Base-by-base conservation (phyloP, 37 sponge, comb jelly and placozoan species). In the Spongia lamella region DNA sequence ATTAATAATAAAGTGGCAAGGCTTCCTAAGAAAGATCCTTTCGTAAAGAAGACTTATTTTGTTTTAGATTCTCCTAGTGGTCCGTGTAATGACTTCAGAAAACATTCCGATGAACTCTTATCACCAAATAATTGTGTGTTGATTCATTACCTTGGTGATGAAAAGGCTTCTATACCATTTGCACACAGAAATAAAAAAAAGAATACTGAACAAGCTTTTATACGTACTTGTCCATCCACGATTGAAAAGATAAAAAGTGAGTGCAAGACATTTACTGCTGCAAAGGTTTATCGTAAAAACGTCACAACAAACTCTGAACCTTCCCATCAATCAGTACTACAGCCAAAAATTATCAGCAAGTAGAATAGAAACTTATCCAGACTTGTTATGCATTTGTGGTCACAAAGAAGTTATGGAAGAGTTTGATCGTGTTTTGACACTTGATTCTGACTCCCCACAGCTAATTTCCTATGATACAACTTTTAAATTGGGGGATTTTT, bases 401-500 rank as follows among this genome's bases (percentile, higher is more conserved):
- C 56, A 76, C 24, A 61, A 83, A 62, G 84, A 51, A 62, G 16
- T 75, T 27, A 17, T 75, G 22, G 77, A 73, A n/a, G 77, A 68
- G 31, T 34, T 53, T 26, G 84, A 83, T 68, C 65, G 63, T 37
- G 56, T 83, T 9, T 53, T 83, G 22, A 56, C 75, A 21, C 50
- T 76, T 60, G 61, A 75, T 32, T 47, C 72, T 37, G 54, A 33
- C 9, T 75, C 76, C 22, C 73, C 63, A 19, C 84, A 83, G 63
- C 61, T 83, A 40, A 36, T 83, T 4, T 75, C 77, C 32, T 75
- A 83, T 56, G 84, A 75, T 76, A 83, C 83, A 17, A 83, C 84
- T 19, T 83, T 83, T 38, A 59, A 83, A 55, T 52, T 83, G n/a
- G 84, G 84, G 5, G 76, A 83, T 57, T 83, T 73, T 63, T 83